Conservation (phyloP, 2,888 invertebrate species). For the Hermodice carunculata region DNA sequence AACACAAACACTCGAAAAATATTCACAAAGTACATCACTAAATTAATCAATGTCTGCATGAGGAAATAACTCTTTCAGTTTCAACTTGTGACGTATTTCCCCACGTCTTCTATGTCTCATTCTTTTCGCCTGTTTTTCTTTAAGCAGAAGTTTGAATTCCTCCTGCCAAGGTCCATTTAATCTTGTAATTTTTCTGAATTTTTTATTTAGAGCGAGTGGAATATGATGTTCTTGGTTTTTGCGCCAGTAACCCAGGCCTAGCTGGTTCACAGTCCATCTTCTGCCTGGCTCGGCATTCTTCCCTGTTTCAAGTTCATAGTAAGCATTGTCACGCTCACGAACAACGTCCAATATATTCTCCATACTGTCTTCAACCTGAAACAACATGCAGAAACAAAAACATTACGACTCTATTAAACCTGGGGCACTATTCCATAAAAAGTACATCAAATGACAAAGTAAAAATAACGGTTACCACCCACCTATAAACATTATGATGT, state of each 20-base stretch:
- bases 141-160: no score
- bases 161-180: no score
- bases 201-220: no score
- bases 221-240: slow-evolving; percentile 29
- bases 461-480: neutral
- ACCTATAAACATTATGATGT: neutral
- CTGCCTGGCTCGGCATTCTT: slow-evolving; percentile 40
- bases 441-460: neutral
- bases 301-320: slow-evolving; percentile 82
- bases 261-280: slow-evolving; percentile 26
- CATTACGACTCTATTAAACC: no score
- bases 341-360: slow-evolving; percentile 90
- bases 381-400: neutral
- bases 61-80: no score
- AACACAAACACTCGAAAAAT: no score
- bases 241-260: slow-evolving; percentile 35
- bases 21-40: no score
- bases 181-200: no score
- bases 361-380: slow-evolving; percentile 91
- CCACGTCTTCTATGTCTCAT: no score
- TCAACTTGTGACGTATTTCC: no score
- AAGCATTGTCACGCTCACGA: slow-evolving; percentile 92
- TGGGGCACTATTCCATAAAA: neutral
- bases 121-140: no score
- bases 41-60: no score